Evolutionary conservation across 2,113 vertebrate species (phyloP).

Genomic region (Siniperca knerii): DNA sequence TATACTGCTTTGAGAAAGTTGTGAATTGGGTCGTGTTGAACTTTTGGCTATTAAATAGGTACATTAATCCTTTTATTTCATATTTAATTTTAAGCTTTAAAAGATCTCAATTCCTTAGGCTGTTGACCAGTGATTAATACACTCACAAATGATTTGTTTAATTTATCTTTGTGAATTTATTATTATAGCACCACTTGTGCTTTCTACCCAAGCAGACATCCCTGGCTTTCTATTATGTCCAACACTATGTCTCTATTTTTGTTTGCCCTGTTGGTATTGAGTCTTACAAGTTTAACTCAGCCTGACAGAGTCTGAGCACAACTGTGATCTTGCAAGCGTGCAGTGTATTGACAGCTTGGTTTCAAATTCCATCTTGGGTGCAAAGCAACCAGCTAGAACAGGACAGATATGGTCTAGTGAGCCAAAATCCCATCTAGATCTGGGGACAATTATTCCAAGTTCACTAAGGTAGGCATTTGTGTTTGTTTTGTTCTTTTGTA

Average conservation of each 20-base stretch:
- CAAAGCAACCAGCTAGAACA: constrained; percentile 58
- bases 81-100: neutral
- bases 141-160: neutral
- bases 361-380: constrained; percentile 60
- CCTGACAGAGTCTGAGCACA: constrained; percentile 46
- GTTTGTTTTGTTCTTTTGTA: constrained; percentile 30
- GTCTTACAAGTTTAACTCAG: constrained; percentile 37
- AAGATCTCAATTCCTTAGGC: neutral
- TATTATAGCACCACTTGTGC: neutral
- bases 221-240: neutral
- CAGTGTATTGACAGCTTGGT: constrained; percentile 57
- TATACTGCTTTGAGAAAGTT: neutral
- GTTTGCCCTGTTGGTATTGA: constrained; percentile 36
- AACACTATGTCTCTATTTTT: constrained; percentile 19
- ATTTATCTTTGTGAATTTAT: neutral
- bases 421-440: constrained; percentile 56
- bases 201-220: neutral
- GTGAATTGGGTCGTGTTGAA: neutral
- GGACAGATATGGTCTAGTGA: constrained; percentile 49
- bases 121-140: neutral
- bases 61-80: neutral
- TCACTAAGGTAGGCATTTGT: constrained; percentile 17
- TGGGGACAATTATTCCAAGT: constrained; percentile 37
- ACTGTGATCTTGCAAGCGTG: constrained; percentile 46
- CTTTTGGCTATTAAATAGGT: neutral